Conservation (phyloP, 1,140 invertebrate species). For the Drosophila athabasca region DNA sequence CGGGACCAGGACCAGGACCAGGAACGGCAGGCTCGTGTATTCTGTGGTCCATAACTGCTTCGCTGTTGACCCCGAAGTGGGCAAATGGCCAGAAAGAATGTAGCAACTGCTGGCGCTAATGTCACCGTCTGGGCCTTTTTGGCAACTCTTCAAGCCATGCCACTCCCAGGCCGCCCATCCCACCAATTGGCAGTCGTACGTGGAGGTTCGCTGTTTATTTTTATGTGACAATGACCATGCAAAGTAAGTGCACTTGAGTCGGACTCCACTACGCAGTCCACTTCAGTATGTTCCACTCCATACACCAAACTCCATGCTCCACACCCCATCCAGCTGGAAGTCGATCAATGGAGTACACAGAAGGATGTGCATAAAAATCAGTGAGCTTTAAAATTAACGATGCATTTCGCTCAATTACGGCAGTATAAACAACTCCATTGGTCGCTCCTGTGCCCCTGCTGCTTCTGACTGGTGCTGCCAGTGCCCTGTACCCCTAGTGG, state of each 20-base stretch:
- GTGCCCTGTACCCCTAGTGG: background rate
- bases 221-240: slow-evolving; percentile 80
- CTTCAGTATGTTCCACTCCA: slow-evolving; percentile 40
- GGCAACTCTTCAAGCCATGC: slow-evolving; percentile 17
- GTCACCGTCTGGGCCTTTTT: slow-evolving; percentile 71
- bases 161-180: slow-evolving; percentile 11
- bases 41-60: slow-evolving; percentile 59
- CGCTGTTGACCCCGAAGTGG: slow-evolving; percentile 40
- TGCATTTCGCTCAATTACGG: slow-evolving; percentile 59
- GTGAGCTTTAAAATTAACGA: slow-evolving; percentile 80
- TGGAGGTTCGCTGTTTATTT: slow-evolving; percentile 64
- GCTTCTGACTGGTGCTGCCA: slow-evolving; percentile 47
- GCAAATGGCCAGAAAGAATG: slow-evolving; percentile 63
- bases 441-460: slow-evolving; percentile 24
- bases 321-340: background rate
- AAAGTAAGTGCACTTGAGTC: slow-evolving; percentile 79
- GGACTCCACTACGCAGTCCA: slow-evolving; percentile 23
- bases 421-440: slow-evolving; percentile 58
- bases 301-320: background rate
- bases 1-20: slow-evolving; percentile 27
- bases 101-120: slow-evolving; percentile 58
- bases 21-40: slow-evolving; percentile 22
- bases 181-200: slow-evolving; percentile 31
- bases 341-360: slow-evolving; percentile 9
- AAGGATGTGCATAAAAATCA: slow-evolving; percentile 73